Conservation (phyloP, 2,797 vertebrate genomes). For the Sebastes itinus region DNA sequence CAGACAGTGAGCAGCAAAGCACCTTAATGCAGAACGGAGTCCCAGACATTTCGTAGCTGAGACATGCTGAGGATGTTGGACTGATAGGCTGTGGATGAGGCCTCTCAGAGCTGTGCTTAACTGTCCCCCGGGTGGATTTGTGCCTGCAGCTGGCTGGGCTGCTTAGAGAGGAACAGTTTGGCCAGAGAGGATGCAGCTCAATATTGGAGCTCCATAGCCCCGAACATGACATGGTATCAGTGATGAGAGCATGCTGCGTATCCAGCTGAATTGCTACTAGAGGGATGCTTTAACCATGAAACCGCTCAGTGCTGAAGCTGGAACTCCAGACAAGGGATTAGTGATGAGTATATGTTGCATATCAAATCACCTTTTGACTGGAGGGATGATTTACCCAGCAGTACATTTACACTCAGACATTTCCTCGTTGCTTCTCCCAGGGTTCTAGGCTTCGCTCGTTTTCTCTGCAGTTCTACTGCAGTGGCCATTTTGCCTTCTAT, state of each 20-base stretch:
- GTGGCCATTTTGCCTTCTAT: slow-evolving; percentile 25
- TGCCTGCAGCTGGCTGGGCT: slow-evolving; percentile 28
- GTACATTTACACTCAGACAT: slow-evolving; percentile 8
- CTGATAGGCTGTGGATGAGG: slow-evolving; percentile 23
- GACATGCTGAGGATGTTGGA: slow-evolving; percentile 9
- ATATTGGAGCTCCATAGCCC: slow-evolving; percentile 26
- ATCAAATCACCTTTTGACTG: slow-evolving; percentile 60
- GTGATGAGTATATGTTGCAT: slow-evolving; percentile 55
- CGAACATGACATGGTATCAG: slow-evolving; percentile 46
- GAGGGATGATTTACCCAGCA: slow-evolving; percentile 32
- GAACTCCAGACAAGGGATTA: slow-evolving; percentile 58
- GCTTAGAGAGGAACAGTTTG: slow-evolving; percentile 28
- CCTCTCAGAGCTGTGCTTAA: slow-evolving; percentile 24
- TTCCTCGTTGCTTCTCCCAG: slow-evolving; percentile 9
- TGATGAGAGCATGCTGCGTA: slow-evolving; percentile 43
- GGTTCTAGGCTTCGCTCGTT: neutral
- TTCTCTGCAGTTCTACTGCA: neutral
- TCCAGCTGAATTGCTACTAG: slow-evolving; percentile 47
- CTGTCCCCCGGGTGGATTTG: slow-evolving; percentile 44
- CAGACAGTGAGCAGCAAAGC: slow-evolving; percentile 5
- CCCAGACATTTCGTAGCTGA: slow-evolving; percentile 21
- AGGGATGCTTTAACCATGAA: slow-evolving; percentile 54
- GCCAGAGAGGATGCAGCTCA: slow-evolving; percentile 46
- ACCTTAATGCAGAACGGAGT: slow-evolving; percentile 11
- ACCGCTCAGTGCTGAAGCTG: slow-evolving; percentile 37